Evolutionary conservation across 2,797 vertebrate genomes (phyloP).

Genomic region (Neomorphus geoffroyi): DNA sequence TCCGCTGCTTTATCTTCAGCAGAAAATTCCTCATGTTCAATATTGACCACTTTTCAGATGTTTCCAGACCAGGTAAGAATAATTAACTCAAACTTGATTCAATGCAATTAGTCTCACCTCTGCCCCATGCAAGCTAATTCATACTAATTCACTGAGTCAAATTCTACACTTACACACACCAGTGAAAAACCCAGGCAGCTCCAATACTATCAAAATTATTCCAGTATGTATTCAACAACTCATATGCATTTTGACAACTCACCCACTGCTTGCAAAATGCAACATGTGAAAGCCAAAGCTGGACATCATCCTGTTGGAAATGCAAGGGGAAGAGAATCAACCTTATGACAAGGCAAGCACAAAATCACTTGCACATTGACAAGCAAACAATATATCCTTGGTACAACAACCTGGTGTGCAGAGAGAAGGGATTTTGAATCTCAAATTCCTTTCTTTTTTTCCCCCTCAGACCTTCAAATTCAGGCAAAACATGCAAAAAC

Average conservation of each 20-base stretch:
- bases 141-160: background rate
- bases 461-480: background rate
- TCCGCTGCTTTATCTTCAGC: background rate
- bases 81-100: background rate
- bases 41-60: background rate
- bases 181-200: background rate
- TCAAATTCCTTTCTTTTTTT: background rate
- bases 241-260: conserved; percentile 67
- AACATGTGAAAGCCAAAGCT: conserved; percentile 94
- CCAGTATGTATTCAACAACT: too few species aligned
- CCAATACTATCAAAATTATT: background rate
- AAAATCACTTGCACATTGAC: background rate
- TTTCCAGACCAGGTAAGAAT: background rate
- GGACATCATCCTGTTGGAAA: conserved; percentile 87
- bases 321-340: background rate
- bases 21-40: background rate
- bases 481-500: background rate
- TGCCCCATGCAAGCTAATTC: background rate
- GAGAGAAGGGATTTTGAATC: background rate
- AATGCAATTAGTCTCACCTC: background rate
- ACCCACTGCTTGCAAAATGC: conserved; percentile 99
- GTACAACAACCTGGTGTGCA: background rate
- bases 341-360: background rate
- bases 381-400: background rate
- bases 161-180: background rate